Base-by-base conservation (phyloP, 2,888 invertebrate genomes). In the Drosophila kambysellisi region DNA sequence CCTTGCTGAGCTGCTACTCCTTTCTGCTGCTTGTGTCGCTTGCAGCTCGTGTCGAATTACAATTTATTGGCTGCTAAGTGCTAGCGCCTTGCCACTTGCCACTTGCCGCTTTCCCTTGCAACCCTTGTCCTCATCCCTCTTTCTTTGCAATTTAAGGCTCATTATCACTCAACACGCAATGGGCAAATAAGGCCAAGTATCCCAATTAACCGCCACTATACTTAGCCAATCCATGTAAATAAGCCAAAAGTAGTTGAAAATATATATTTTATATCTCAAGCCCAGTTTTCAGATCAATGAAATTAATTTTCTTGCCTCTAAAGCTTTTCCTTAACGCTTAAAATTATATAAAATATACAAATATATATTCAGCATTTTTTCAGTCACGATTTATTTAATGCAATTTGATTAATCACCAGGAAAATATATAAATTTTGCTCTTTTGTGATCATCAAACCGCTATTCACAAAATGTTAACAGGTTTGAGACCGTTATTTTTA, bases 21-120 rank as follows among this genome's bases (percentile, higher is more conserved):
- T 30, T 60, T 56, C 30, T 32, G 11, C n/a, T 25, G 29, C 41
- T 61, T 48, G 62, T 71, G 79, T 57, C 69, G 68, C 74, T 62
- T 64, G 60, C 69, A 70, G 75, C 76, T 70, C 67, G 82, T 80
- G 89, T 90, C 90, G 90, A 86, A 88, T 88, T 90, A 89, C 90
- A 88, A 88, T 88, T 88, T 88, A 88, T 88, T 90, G 87, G 87
- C 90, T 86, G 87, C 75, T 86, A 90, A 90, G 87, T 86, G 87
- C 67, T 76, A 66, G 52, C 54, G 62, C 67, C 82, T 76, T 82
- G 81, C 46, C 83, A 71, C 74, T 75, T 82, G 80, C 76, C 65
- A 71, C 74, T 74, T 74, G 63, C 50, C 35, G 15, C 82, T 82
- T 79, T 75, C 64, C 67, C 70, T 67, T 74, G 58, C 43, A 41